Conservation (phyloP, 2,113 vertebrate species). For the Marmota monax region DNA sequence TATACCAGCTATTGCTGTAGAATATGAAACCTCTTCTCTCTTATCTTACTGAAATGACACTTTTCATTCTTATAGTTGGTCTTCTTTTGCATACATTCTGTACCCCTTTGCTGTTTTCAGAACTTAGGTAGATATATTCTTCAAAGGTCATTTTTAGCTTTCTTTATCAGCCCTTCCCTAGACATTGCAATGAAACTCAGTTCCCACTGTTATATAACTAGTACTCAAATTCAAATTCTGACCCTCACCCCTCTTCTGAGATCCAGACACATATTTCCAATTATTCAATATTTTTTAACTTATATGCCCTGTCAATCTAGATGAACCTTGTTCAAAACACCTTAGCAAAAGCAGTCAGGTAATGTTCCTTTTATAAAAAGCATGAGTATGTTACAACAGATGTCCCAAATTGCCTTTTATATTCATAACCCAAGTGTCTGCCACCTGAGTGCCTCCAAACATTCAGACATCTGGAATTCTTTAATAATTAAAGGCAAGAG, state of each 20-base stretch:
- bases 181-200: background rate
- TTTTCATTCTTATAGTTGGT: background rate
- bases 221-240: background rate
- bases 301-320: background rate
- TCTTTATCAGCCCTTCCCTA: background rate
- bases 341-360: background rate
- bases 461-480: constrained; percentile 50
- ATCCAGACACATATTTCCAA: background rate
- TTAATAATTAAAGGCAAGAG: background rate
- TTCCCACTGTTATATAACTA: background rate
- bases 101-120: background rate
- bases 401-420: background rate
- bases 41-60: background rate
- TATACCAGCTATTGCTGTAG: background rate
- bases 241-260: background rate
- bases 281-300: background rate
- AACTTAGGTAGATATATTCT: background rate
- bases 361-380: background rate
- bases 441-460: background rate
- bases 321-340: background rate
- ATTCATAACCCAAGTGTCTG: background rate
- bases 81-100: background rate
- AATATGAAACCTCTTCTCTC: background rate
- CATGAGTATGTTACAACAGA: background rate
- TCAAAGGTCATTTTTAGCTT: background rate